Percentiles rank a stretch among this genome's conserved stretches.
Conservation (phyloP, 2,797 vertebrate genomes). For the Basileuterus tristriatus region DNA sequence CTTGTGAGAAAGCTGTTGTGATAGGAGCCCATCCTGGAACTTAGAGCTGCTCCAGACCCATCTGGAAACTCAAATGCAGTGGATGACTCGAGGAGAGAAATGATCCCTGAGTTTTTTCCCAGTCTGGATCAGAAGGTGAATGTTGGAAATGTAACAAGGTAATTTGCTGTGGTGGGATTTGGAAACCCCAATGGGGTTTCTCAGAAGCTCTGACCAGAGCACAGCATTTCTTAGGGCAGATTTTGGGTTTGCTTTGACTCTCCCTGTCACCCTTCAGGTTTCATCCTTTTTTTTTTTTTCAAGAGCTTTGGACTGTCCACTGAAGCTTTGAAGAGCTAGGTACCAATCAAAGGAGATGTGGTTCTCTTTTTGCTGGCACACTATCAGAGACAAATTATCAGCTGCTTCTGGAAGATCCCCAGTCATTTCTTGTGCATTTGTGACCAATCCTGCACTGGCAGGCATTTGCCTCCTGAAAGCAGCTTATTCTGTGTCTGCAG, state of each 20-base stretch:
- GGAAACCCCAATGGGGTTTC: background rate
- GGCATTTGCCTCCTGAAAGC: constrained; percentile 5
- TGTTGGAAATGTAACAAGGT: background rate
- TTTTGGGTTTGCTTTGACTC: background rate
- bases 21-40: background rate
- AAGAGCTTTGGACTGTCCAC: background rate
- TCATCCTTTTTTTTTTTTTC: background rate
- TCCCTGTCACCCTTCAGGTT: background rate
- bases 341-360: background rate
- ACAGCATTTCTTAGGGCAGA: background rate
- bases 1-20: background rate
- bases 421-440: background rate
- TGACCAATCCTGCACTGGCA: background rate
- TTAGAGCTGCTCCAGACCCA: background rate
- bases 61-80: background rate
- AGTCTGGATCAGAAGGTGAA: background rate
- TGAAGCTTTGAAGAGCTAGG: background rate
- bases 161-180: background rate
- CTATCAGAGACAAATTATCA: background rate
- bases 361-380: background rate
- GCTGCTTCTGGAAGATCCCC: background rate
- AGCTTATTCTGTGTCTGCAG: background rate
- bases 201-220: background rate
- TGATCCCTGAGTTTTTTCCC: background rate
- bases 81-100: background rate